Evolutionary conservation across 2,797 vertebrate genomes (phyloP).

Genomic region (Leptodactylus fallax): DNA sequence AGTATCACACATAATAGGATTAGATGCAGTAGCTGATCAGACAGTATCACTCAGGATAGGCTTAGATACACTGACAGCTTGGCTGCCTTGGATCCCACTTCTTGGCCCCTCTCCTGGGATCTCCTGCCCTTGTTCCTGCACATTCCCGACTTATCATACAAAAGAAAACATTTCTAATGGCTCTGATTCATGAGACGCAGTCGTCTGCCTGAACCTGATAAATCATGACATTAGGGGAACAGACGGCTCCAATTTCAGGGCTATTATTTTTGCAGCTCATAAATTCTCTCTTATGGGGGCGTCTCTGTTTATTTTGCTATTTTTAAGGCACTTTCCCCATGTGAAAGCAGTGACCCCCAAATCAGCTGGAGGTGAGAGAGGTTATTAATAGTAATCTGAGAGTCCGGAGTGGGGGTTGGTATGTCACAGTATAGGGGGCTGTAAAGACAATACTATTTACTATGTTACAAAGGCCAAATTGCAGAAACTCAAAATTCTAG

Average conservation of each 20-base stretch:
- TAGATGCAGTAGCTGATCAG: not conserved
- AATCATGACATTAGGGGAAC: not conserved
- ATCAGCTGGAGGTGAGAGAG: not conserved
- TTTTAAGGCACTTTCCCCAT: not conserved
- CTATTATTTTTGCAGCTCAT: not conserved
- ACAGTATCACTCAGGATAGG: not conserved
- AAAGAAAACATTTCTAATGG: slow-evolving; percentile 27
- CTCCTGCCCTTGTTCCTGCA: not conserved
- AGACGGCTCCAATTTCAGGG: slow-evolving; percentile 9
- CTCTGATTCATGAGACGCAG: slow-evolving; percentile 29
- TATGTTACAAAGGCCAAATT: too few relatives aligned
- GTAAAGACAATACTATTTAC: not conserved
- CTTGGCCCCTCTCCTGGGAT: not conserved
- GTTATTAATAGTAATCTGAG: not conserved
- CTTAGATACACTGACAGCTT: not conserved
- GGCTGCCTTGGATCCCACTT: too few relatives aligned
- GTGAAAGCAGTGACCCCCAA: slow-evolving; percentile 3
- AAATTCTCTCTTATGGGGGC: slow-evolving; percentile 10
- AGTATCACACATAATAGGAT: not conserved
- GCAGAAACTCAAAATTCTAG: too few relatives aligned
- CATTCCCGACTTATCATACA: slow-evolving; percentile 33
- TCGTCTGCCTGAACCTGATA: not conserved
- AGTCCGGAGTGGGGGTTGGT: not conserved
- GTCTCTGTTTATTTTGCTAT: not conserved
- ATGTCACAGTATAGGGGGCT: not conserved